Percentiles rank a stretch among this genome's conserved stretches.
Evolutionary conservation across 1,140 invertebrate genomes (phyloP).

Genomic region (Delia radicum): DNA sequence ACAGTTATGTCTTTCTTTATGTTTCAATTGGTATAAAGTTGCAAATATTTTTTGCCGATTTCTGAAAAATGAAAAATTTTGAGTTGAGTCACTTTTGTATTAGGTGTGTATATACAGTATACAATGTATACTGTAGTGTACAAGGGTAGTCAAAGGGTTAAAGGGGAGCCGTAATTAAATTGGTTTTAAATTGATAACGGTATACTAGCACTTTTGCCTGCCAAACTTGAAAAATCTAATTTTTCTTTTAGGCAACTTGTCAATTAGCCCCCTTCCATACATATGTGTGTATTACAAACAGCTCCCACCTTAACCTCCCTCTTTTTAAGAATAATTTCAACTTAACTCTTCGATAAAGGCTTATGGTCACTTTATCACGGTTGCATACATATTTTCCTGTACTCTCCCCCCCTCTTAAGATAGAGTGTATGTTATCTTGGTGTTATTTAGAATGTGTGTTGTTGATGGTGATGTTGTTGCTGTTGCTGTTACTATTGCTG

Average conservation of each 20-base stretch:
- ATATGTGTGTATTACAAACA: not conserved
- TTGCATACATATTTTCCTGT: not conserved
- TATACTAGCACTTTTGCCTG: too few relatives aligned
- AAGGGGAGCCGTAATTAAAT: too few relatives aligned
- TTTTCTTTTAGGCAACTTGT: not conserved
- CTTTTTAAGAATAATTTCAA: not conserved
- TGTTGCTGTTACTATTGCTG: slow-evolving; percentile 5
- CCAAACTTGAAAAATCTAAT: not conserved
- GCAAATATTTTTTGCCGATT: too few relatives aligned
- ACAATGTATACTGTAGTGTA: too few relatives aligned
- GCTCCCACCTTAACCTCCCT: not conserved
- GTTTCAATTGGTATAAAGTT: too few relatives aligned
- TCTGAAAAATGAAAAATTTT: too few relatives aligned
- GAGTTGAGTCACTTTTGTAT: too few relatives aligned
- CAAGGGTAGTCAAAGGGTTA: too few relatives aligned
- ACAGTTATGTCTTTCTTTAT: too few relatives aligned
- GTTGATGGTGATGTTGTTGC: not conserved
- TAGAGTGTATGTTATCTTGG: not conserved
- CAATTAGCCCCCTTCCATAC: not conserved
- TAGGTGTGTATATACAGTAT: too few relatives aligned
- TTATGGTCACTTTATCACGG: slow-evolving; percentile 8
- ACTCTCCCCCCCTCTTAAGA: not conserved
- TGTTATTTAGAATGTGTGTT: slow-evolving; percentile 8
- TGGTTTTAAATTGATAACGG: too few relatives aligned
- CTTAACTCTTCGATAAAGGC: slow-evolving; percentile 1